Base-by-base conservation (phyloP, 2,113 vertebrate species). In the Coracopsis vasa region DNA sequence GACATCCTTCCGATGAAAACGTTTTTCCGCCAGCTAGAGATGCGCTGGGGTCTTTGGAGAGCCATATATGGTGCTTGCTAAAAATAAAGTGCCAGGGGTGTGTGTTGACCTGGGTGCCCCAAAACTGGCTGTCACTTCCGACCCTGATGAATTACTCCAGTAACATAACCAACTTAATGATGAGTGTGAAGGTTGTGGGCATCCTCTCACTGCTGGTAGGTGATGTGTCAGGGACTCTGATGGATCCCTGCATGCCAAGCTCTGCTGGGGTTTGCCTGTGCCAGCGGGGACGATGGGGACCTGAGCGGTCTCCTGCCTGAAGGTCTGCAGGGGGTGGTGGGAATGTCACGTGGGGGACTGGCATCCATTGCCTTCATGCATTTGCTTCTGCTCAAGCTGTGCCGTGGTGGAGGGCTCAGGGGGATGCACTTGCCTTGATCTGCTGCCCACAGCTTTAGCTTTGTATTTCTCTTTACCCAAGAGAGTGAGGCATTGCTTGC, bases 341-440 rank as follows among this genome's bases (percentile, higher is more conserved):
- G 16, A 58, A 60, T n/a, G 39, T 13, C 16, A 0, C 1, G 5
- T 0, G 0, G 24, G 45, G 24, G 27, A 33, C 39, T 23, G 27
- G 10, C 31, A 44, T 50, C 35, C 23, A 12, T n/a, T 19, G 50
- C 44, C 27, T 47, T 69, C 31, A 4, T 2, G 18, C 2, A 0
- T 61, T 54, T 35, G 8, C 75, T 69, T 48, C n/a, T 41, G 35
- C 20, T 13, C 1, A n/a, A 39, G n/a, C 82, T 33, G 61, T 3
- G 5, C 18, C 31, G 54, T 2, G 1, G 37, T 12, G 2, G 5
- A 12, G n/a, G 35, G 8, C 23, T 4, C 5, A 42, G 29, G 29
- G 35, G 16, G 13, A 25, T 31, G 50, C 3, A 1, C 50, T 54
- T 61, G 39, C 44, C n/a, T 37, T n/a, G n/a, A 35, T 35, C 61